Conservation (phyloP, 2,888 invertebrate genomes). For the Parnassius smintheus region DNA sequence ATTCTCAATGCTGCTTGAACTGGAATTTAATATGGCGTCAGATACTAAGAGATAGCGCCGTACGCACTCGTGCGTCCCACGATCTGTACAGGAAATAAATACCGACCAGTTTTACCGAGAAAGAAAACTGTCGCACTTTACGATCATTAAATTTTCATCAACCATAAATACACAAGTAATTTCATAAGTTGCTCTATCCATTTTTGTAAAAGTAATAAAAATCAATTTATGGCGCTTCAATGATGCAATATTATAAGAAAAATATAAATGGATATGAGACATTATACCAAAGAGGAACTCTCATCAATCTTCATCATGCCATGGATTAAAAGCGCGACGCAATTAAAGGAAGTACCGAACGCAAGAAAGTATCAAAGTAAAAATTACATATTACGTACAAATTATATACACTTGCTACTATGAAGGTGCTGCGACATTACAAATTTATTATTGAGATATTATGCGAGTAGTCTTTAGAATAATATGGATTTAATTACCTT, state of each 20-base stretch:
- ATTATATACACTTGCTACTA: neutral
- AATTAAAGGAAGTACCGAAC: constrained; percentile 3
- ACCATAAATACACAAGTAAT: constrained; percentile 14
- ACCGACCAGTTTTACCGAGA: constrained; percentile 16
- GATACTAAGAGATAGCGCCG: neutral
- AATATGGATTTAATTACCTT: too few relatives aligned
- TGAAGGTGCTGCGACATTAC: neutral
- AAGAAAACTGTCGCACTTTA: constrained; percentile 2
- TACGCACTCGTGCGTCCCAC: neutral
- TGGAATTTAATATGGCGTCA: neutral
- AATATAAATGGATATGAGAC: neutral
- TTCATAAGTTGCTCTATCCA: constrained; percentile 11
- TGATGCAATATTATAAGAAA: neutral
- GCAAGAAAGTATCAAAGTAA: constrained; percentile 1
- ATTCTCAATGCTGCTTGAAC: neutral
- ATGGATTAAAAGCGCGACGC: constrained; percentile 7
- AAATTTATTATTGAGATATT: too few relatives aligned
- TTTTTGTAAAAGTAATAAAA: constrained; percentile 16
- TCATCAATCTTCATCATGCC: constrained; percentile 20
- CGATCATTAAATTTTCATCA: constrained; percentile 26
- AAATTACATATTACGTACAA: neutral
- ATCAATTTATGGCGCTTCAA: constrained; percentile 19
- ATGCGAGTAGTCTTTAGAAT: too few relatives aligned
- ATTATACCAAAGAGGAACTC: constrained; percentile 4
- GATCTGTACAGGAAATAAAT: constrained; percentile 9